Base-by-base conservation (phyloP, 2,888 invertebrate genomes). In the Timema cristinae region DNA sequence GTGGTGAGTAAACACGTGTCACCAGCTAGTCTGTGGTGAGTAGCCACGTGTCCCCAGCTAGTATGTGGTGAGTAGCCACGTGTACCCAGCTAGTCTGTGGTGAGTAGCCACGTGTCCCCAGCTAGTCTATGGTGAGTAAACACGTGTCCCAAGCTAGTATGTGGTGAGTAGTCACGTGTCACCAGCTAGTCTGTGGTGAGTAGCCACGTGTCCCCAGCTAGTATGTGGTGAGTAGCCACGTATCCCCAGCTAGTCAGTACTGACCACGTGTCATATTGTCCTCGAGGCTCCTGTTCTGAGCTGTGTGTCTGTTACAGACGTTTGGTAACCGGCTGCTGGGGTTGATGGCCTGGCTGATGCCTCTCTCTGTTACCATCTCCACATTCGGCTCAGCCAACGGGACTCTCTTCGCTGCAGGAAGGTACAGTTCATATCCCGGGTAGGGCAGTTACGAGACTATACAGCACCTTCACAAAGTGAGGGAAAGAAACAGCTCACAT, bases 321-420 rank as follows among this genome's bases (percentile, higher is more conserved):
- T 95, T 95, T 83, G 95, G 95, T 67, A 93, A 94, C 83, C 87
- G 94, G 56, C 89, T 95, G 76, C 84, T 95, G 76, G 95, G 95
- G 0, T 88, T 89, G 10, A 87, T 95, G 87, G 92, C 95, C 15
- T 95, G 95, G 94, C 85, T 96, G 75, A 96, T 96, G 92, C 96
- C 96, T 11, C 84, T 96, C 9, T 95, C 95, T 15, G 95, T 96
- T 63, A 94, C 95, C 6, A 91, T 96, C 74, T 95, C 94, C 75
- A 95, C 95, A 1, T 96, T 96, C 82, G 96, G 96, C 69, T 94
- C 95, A 52, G 96, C 95, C 72, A 95, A 96, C 81, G 96, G 96
- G 72, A 96, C 95, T 0, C 86, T 95, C 59, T 96, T 97, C 82
- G 95, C 95, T 47, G 95, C 95, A 75, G 96, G 95, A 81, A 89